Conservation (phyloP, 2,797 vertebrate species). For the Myoxocephalus aenaeus region DNA sequence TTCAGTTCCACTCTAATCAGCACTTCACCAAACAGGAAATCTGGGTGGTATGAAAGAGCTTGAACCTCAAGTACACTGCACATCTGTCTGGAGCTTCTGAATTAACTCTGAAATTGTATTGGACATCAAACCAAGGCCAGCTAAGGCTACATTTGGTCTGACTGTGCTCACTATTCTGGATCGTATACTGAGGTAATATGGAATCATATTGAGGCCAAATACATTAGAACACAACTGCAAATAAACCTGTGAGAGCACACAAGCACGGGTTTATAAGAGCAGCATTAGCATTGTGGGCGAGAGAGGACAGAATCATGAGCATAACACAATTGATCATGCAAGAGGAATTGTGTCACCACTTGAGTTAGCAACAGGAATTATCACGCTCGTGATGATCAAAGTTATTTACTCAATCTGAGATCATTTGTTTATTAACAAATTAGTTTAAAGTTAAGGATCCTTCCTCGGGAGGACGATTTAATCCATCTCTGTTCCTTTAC, state of each 20-base stretch:
- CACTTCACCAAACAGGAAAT: slow-evolving; percentile 70
- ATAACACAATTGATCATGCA: not conserved
- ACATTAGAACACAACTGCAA: not conserved
- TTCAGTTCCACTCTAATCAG: slow-evolving; percentile 66
- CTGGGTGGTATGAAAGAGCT: slow-evolving; percentile 66
- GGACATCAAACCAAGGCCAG: too few species aligned
- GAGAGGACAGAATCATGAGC: not conserved
- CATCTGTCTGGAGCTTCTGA: slow-evolving; percentile 58
- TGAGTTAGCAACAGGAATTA: not conserved
- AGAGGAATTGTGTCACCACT: not conserved
- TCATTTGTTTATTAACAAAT: not conserved
- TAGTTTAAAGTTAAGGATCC: not conserved
- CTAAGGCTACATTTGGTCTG: slow-evolving; percentile 17
- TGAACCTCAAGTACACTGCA: slow-evolving; percentile 47
- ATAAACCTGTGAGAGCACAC: not conserved
- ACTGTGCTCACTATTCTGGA: slow-evolving; percentile 41
- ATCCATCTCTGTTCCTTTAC: not conserved
- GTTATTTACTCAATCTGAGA: not conserved
- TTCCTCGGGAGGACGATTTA: not conserved
- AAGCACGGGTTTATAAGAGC: not conserved
- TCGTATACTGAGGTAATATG: slow-evolving; percentile 34
- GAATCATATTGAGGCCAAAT: not conserved
- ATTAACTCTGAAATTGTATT: slow-evolving; percentile 73
- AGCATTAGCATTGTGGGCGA: not conserved
- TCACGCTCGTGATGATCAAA: not conserved